phyloP scores from a whole-genome alignment of 2,113 vertebrate species.

The Paradoxurus hermaphroditus region DNA sequence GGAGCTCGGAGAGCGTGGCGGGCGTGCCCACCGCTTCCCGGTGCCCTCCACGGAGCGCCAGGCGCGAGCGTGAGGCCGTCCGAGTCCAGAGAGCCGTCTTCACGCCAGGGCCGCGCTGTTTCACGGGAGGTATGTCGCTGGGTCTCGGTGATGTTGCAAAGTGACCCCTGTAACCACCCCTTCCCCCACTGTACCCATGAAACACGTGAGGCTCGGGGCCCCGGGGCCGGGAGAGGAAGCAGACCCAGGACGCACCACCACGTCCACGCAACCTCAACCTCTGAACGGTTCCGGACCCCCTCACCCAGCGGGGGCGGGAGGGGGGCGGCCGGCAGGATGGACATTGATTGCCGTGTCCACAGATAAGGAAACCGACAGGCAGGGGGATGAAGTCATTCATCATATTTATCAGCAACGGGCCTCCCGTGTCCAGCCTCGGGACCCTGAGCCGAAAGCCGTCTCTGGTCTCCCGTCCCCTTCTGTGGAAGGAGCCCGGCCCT shows the following conservation, averaged over 20 bases:
- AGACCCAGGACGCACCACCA: accelerated
- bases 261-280: neutral
- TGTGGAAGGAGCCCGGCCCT: accelerated
- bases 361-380: neutral
- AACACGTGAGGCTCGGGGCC: neutral
- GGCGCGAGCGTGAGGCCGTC: accelerated
- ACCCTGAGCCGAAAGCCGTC: accelerated
- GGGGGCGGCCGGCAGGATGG: accelerated
- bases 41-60: accelerated
- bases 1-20: too few species aligned
- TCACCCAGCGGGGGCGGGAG: accelerated
- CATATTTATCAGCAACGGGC: accelerated
- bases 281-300: accelerated
- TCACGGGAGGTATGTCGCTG: accelerated
- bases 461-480: accelerated
- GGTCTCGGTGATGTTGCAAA: accelerated
- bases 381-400: accelerated
- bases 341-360: accelerated
- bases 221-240: neutral
- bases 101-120: accelerated
- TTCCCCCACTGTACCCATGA: accelerated
- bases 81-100: accelerated
- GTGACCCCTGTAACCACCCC: accelerated
- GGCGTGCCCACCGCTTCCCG: accelerated
- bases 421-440: accelerated